Evolutionary conservation across 2,113 vertebrate genomes (phyloP), one percentile per base, ranked within the genome.

Genomic region (Siniperca knerii): DNA sequence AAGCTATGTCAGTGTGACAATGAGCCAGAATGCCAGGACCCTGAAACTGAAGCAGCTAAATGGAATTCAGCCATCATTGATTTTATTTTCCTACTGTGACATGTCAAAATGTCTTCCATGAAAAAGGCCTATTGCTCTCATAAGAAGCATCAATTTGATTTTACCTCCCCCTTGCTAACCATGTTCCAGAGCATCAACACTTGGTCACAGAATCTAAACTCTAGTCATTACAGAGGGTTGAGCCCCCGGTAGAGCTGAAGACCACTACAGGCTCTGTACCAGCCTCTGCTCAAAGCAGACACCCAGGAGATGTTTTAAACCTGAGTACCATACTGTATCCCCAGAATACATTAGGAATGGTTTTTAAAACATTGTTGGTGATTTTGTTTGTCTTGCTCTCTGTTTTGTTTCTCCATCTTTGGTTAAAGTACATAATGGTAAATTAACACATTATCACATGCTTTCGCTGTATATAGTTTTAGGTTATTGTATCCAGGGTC

Each of bases 41-140:
- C 64, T 57, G n/a, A 57, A 25, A 55, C 16, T 29, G 50, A 52
- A 21, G n/a, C 75, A 48, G 65, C 52, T 23, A 35, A 68, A 79
- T 79, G 37, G 50, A 58, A 48, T 58, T 15, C 52, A 37, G 35
- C 35, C 35, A 37, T 37, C 4, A 37, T 37, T 37, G 5, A 37
- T 37, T 37, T 37, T 37, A 37, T 37, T 37, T 29, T 37, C 35
- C 35, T 37, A 37, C 35, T 37, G 3, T 37, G 35, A 37, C 35
- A 29, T 29, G 35, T 37, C 35, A 37, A 37, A 37, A 37, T 37
- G 35, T 37, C 4, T 20, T 13, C 42, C 0, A 2, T 20, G 23
- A 20, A 40, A 54, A 76, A 37, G 13, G 23, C 9, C 11, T 21
- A 7, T 61, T 60, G 15, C 57, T 23, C 12, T 21, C 58, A 33